A percentile compares a stretch with the other conserved stretches of the same genome.
phyloP scores from a whole-genome alignment of 2,113 vertebrate species.

The Clarias gariepinus region DNA sequence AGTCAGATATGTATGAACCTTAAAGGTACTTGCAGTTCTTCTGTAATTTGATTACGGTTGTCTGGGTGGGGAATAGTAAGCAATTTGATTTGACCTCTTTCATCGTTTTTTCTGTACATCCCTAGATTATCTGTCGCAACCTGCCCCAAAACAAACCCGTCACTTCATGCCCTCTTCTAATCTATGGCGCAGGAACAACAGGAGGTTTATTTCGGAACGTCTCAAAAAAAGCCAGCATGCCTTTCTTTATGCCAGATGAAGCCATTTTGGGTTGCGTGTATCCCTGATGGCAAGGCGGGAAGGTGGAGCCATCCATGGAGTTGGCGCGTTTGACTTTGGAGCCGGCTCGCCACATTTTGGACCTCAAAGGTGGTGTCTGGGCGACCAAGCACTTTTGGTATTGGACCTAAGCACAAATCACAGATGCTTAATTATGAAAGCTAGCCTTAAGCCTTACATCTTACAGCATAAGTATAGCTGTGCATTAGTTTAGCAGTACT shows the following conservation, averaged over 20 bases:
- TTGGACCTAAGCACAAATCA: conserved; percentile 77
- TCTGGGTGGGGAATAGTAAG: conserved; percentile 18
- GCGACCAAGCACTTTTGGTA: conserved; percentile 94
- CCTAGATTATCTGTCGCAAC: conserved; percentile 11
- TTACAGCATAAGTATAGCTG: neutral
- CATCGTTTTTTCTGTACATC: neutral
- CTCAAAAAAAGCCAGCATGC: conserved; percentile 87
- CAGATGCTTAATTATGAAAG: neutral
- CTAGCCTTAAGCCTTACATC: neutral
- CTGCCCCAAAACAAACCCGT: neutral
- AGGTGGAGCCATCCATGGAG: conserved; percentile 76
- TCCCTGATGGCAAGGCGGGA: conserved; percentile 62
- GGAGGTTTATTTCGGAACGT: conserved; percentile 83
- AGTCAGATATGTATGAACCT: conserved; percentile 45
- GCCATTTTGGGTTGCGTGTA: conserved; percentile 64
- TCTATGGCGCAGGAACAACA: conserved; percentile 72
- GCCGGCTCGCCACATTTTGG: conserved; percentile 71
- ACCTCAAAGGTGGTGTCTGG: conserved; percentile 78
- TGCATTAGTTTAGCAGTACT: neutral
- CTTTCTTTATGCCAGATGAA: conserved; percentile 72
- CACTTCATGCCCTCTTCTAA: neutral
- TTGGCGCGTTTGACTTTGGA: conserved; percentile 78
- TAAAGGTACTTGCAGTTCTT: conserved; percentile 23
- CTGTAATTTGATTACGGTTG: conserved; percentile 8
- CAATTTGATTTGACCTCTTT: neutral